Evolutionary conservation across 2,888 invertebrate genomes (phyloP), one percentile per base, ranked within the genome.

Genomic region (Dryadula phaetusa): DNA sequence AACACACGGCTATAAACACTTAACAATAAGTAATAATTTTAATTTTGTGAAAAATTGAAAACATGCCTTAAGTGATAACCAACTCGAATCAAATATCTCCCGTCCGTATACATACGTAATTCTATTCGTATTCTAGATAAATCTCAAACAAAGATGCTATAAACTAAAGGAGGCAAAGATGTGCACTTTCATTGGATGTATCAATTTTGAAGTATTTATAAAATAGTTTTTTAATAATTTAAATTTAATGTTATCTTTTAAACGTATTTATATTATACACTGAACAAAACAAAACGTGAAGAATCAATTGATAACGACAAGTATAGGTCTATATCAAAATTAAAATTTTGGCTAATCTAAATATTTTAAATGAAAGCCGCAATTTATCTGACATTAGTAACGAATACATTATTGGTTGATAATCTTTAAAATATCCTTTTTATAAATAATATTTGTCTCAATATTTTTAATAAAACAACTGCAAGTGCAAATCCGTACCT

Each of bases 111-210:
- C 70, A 75, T 77, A 74, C 72, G 72, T 75, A 74, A 72, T 71
- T 75, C 67, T 70, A 64, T 73, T 69, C 74, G 80, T 79, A 80
- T 79, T 80, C 80, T 82, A 82, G 77, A 82, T 79, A 82, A 79
- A 75, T 77, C 76, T 78, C 79, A 78, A 79, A 80, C 78, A 80
- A 77, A 73, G 67, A 73, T 44, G 65, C 25, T 74, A 71, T 65
- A 52, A 67, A 71, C 75, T 76, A 75, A 66, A 62, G 47, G 73
- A 72, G 70, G 61, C 74, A 71, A 72, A 72, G 73, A 44, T 2
- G 44, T 28, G 42, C 25, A 25, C 25, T 25, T 2, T 44, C 32
- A 5, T 32, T 32, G 5, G 12, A 37, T 37, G 37, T 37, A 2
- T 37, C 12, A 37, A 7, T 34, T 34, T 34, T 34, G 8, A 1